Percentiles rank a stretch among this genome's conserved stretches.
Evolutionary conservation across 2,113 vertebrate species (phyloP).

Genomic region (Suncus etruscus): DNA sequence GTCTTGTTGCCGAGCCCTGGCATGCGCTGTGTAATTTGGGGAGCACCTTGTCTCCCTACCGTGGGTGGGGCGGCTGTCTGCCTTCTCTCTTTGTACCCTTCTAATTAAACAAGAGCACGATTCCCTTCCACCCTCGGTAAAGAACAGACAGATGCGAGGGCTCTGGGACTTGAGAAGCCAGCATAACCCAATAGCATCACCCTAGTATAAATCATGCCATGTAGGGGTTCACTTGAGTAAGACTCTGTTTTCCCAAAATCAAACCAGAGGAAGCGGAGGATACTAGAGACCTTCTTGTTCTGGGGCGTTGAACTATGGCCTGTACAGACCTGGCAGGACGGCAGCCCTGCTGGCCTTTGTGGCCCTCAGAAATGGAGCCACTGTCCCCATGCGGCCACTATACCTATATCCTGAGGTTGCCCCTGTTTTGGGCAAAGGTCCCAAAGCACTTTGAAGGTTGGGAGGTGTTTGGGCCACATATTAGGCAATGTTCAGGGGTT

Average conservation of each 20-base stretch:
- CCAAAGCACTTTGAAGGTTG: neutral
- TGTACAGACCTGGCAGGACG: neutral
- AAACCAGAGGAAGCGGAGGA: neutral
- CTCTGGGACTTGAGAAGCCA: neutral
- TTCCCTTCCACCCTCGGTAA: constrained; percentile 9
- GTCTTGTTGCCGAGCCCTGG: constrained; percentile 77
- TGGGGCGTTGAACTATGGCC: neutral
- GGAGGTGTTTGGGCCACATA: too few species aligned
- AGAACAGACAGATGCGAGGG: neutral
- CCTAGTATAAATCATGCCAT: neutral
- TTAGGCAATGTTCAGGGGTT: too few species aligned
- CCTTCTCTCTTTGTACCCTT: constrained; percentile 67
- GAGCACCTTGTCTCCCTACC: constrained; percentile 72
- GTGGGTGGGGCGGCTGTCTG: constrained; percentile 70
- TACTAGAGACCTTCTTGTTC: constrained; percentile 9
- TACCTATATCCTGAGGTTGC: neutral
- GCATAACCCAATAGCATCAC: neutral
- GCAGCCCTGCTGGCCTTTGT: neutral
- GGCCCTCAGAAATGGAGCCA: neutral
- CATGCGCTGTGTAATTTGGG: constrained; percentile 81
- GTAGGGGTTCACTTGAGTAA: neutral
- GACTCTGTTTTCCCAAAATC: neutral
- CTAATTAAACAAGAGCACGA: constrained; percentile 71
- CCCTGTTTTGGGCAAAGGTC: neutral
- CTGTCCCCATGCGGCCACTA: neutral